phyloP scores from a whole-genome alignment of 2,113 vertebrate species.

The Hippocampus mohnikei region DNA sequence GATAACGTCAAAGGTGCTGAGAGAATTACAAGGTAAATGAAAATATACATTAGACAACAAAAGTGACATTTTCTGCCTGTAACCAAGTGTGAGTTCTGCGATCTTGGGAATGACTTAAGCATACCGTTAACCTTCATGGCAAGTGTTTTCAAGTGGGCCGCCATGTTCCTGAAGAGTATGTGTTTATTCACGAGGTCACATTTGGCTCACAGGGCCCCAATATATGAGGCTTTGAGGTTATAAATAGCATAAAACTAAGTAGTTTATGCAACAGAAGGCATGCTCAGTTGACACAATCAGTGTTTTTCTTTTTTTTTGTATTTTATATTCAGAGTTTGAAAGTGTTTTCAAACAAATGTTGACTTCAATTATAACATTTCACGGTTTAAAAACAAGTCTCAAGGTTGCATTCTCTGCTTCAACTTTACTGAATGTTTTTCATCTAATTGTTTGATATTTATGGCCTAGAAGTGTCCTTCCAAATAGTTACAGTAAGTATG shows the following conservation, averaged over 20 bases:
- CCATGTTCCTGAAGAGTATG: slow-evolving; percentile 1
- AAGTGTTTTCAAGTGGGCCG: slow-evolving; percentile 17
- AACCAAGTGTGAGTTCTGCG: slow-evolving; percentile 34
- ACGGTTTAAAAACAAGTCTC: neutral
- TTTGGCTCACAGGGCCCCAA: neutral
- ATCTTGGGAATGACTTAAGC: slow-evolving; percentile 40
- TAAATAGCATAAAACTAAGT: too few species aligned
- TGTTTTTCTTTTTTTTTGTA: too few species aligned
- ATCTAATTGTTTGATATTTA: too few species aligned
- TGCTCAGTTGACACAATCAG: too few species aligned
- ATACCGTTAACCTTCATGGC: slow-evolving; percentile 61
- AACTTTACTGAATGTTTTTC: too few species aligned
- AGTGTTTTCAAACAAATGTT: too few species aligned
- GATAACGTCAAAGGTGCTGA: neutral
- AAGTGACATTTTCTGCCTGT: slow-evolving; percentile 46
- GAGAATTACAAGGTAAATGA: slow-evolving; percentile 47
- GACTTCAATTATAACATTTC: too few species aligned
- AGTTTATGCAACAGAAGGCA: too few species aligned
- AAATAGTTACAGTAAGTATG: neutral
- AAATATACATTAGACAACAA: slow-evolving; percentile 33
- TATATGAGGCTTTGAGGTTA: too few species aligned
- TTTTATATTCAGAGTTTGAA: too few species aligned
- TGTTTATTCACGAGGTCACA: neutral
- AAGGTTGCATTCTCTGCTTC: neutral
- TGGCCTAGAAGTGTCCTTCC: neutral